These are phyloP conservation scores for Corythornis leucogaster DNA, from an alignment of 2,797 vertebrate species.

Conservation along the genomic window DNA sequence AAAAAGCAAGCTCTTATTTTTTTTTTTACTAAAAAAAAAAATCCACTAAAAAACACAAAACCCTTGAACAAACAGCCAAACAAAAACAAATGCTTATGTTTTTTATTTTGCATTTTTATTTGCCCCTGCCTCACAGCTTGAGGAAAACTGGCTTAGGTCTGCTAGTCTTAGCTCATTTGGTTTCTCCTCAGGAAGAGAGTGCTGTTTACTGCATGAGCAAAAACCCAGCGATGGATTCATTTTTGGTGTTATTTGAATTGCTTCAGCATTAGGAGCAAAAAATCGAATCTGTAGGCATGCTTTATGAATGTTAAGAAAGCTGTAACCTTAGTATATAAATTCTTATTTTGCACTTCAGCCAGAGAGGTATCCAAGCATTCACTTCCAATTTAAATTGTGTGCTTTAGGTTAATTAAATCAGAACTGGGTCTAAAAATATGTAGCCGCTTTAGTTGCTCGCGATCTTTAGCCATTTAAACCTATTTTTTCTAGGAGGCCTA, in stretches of 20 bases:
- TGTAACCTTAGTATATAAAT: conserved; percentile 21
- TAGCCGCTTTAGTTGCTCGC: not conserved
- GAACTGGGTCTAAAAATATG: not conserved
- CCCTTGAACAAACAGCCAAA: too few species aligned
- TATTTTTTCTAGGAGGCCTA: not conserved
- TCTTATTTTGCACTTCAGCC: not conserved
- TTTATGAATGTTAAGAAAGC: conserved; percentile 37
- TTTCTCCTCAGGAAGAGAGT: conserved; percentile 19
- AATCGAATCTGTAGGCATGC: not conserved
- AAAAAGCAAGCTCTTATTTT: not conserved
- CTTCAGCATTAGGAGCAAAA: not conserved
- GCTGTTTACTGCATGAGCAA: conserved; percentile 6
- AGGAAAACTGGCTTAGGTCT: not conserved
- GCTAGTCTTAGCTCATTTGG: not conserved
- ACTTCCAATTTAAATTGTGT: not conserved
- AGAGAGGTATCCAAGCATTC: not conserved
- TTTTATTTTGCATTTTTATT: not conserved
- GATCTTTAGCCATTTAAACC: not conserved
- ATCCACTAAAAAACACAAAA: too few species aligned
- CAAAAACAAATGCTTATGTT: too few species aligned
- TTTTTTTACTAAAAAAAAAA: not conserved
- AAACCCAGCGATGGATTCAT: conserved; percentile 11
- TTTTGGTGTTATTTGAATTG: conserved; percentile 24
- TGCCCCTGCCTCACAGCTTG: not conserved
- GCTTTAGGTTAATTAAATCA: conserved; percentile 29